Conservation (phyloP, 2,797 vertebrate genomes). For the Danionella dracula region DNA sequence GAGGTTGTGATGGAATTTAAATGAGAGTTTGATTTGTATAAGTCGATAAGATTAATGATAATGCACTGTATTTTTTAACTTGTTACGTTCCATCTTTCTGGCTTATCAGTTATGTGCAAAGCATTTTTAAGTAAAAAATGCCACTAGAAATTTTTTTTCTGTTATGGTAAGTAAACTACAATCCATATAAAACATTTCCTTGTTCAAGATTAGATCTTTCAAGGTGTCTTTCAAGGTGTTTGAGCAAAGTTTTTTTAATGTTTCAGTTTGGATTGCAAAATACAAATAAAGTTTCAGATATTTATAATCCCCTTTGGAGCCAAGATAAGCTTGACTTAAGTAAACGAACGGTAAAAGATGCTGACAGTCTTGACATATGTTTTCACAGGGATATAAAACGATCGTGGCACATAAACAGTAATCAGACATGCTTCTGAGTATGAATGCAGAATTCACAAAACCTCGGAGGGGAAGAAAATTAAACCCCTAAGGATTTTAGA, state of each 20-base stretch:
- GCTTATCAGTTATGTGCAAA: too few species aligned
- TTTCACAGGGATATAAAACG: not conserved
- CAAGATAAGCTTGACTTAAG: not conserved
- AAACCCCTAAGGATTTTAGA: not conserved
- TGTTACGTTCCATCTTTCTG: not conserved
- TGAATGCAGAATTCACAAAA: not conserved
- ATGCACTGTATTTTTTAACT: conserved; percentile 5
- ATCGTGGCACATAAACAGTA: not conserved
- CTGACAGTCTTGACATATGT: not conserved
- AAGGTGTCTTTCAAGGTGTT: too few species aligned
- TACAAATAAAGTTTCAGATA: not conserved
- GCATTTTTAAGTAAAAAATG: too few species aligned
- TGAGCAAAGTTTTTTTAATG: too few species aligned
- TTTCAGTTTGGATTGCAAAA: too few species aligned
- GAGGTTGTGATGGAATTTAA: not conserved
- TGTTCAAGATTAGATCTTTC: too few species aligned
- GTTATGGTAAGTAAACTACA: too few species aligned
- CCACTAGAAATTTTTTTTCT: too few species aligned
- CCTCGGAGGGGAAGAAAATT: not conserved
- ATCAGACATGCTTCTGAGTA: not conserved
- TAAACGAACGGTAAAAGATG: not conserved
- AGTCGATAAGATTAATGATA: too few species aligned
- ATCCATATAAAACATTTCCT: too few species aligned
- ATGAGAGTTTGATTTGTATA: not conserved
- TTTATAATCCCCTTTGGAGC: not conserved